Percentiles rank a stretch among this genome's conserved stretches.
These are phyloP conservation scores for Cuniculus paca DNA, from an alignment of 2,797 vertebrate genomes.

Conservation along the genomic window DNA sequence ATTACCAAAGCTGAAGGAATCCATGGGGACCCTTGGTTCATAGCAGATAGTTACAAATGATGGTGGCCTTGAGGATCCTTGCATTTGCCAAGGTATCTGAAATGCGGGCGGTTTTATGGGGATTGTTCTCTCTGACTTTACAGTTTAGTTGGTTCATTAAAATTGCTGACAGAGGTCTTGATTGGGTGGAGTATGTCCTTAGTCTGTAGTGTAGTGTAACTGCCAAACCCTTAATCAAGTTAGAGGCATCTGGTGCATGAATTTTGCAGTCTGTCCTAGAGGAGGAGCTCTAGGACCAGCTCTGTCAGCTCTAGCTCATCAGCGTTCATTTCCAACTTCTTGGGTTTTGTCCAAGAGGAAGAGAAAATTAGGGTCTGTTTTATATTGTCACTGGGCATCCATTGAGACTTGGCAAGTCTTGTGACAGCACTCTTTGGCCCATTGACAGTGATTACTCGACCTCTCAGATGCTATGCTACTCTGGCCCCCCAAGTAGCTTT, in stretches of 20 bases:
- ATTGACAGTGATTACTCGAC: background rate
- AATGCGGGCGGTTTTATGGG: background rate
- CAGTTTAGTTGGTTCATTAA: background rate
- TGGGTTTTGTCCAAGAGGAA: background rate
- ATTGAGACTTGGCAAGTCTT: background rate
- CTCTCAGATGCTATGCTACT: background rate
- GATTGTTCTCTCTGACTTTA: background rate
- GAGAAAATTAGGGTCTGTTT: background rate
- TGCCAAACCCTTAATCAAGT: background rate
- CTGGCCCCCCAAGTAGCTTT: background rate
- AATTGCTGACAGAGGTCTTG: background rate
- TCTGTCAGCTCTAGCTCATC: background rate
- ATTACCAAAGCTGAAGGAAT: background rate
- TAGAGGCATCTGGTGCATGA: background rate
- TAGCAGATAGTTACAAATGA: background rate
- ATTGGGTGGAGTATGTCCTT: background rate
- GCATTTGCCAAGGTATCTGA: background rate
- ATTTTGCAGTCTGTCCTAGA: background rate
- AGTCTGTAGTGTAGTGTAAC: background rate
- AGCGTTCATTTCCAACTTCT: background rate
- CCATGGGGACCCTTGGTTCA: background rate
- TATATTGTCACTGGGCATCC: background rate
- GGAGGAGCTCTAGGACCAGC: background rate
- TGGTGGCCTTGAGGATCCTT: background rate
- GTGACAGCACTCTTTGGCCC: background rate